Conservation (phyloP, 2,888 invertebrate genomes). For the Drosophila yooni region DNA sequence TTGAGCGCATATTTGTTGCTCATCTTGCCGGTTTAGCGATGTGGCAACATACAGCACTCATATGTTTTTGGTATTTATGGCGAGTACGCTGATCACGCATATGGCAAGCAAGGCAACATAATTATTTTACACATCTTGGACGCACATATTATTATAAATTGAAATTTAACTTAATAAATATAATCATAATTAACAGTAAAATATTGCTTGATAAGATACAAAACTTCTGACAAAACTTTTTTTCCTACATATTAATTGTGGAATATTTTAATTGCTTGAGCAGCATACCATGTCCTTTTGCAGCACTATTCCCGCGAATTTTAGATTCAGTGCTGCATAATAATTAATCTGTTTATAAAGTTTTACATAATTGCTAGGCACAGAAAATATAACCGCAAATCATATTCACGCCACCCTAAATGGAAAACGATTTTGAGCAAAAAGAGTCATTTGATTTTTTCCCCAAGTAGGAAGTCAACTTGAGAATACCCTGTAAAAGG, state of each 20-base stretch:
- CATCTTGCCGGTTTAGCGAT: constrained; percentile 33
- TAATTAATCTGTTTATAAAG: not conserved
- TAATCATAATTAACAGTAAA: not conserved
- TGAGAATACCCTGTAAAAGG: constrained; percentile 23
- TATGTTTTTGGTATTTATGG: constrained; percentile 22
- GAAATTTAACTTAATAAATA: not conserved
- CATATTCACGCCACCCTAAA: constrained; percentile 40
- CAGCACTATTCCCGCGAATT: not conserved
- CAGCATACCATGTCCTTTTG: not conserved
- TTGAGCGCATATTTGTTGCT: not conserved
- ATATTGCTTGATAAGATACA: not conserved
- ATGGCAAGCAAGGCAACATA: not conserved
- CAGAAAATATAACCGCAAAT: constrained; percentile 26
- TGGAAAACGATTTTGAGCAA: constrained; percentile 12
- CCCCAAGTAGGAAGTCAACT: not conserved
- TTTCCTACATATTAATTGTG: not conserved
- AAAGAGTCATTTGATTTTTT: not conserved
- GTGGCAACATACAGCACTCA: constrained; percentile 43
- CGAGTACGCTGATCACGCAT: constrained; percentile 37
- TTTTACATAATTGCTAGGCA: not conserved
- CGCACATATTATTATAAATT: not conserved
- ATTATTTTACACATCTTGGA: not conserved
- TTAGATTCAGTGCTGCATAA: not conserved
- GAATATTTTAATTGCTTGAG: not conserved
- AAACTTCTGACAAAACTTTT: not conserved